Evolutionary conservation across 2,888 invertebrate species (phyloP).

Genomic region (Stenurella melanura): DNA sequence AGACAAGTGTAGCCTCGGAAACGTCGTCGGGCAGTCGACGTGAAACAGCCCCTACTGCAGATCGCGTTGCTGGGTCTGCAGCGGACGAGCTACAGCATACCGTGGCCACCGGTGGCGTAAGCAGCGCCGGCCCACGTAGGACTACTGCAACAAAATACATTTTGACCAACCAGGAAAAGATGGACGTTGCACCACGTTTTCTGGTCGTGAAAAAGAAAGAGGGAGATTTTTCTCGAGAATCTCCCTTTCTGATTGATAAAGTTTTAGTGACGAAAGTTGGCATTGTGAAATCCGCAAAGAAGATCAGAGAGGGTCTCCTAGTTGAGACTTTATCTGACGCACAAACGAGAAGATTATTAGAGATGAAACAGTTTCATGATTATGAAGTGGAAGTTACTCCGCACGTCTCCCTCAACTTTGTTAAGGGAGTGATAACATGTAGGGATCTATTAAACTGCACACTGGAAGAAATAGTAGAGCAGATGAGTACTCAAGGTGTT

Average conservation of each 20-base stretch:
- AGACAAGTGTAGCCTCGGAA: no score
- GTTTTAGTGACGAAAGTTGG: constrained; percentile 19
- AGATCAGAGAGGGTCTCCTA: no score
- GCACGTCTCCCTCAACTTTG: background rate
- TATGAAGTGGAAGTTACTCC: constrained; percentile 17
- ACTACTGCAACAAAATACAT: no score
- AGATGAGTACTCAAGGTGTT: constrained; percentile 12
- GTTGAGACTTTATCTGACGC: no score
- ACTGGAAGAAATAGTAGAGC: constrained; percentile 13
- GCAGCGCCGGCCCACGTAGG: no score
- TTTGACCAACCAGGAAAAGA: no score
- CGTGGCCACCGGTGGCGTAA: no score
- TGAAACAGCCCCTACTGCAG: no score
- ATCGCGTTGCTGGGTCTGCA: no score
- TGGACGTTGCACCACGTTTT: no score
- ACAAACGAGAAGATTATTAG: constrained; percentile 14
- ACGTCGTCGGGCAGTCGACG: no score
- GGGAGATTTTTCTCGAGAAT: constrained; percentile 27
- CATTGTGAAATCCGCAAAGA: background rate
- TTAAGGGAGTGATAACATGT: constrained; percentile 13
- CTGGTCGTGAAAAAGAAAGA: constrained; percentile 1
- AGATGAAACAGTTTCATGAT: background rate
- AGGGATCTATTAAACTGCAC: constrained; percentile 20
- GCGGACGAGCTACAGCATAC: no score
- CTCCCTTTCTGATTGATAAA: constrained; percentile 22